Conservation (phyloP, 2,113 vertebrate species). For the Dromas ardeola region DNA sequence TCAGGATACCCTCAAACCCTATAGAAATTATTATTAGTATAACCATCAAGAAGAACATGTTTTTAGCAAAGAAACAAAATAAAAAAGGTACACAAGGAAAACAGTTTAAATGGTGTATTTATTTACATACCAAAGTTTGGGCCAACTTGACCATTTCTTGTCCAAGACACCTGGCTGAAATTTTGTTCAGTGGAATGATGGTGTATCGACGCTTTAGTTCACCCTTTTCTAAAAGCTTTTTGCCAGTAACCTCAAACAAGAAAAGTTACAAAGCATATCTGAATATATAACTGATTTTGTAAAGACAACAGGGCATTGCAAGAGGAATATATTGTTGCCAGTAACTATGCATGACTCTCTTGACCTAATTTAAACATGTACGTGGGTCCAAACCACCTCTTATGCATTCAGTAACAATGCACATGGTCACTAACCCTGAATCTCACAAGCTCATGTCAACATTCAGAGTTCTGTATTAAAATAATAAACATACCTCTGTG, state of each 20-base stretch:
- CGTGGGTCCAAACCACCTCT: neutral
- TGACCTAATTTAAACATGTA: neutral
- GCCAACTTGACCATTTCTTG: slow-evolving; percentile 76
- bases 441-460: fast-evolving
- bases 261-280: neutral
- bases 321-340: neutral
- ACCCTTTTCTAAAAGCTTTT: slow-evolving; percentile 91
- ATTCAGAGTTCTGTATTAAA: neutral
- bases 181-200: slow-evolving; percentile 95
- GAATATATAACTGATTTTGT: neutral
- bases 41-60: neutral
- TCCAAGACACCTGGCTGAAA: slow-evolving; percentile 83
- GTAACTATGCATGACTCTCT: neutral
- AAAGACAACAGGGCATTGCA: neutral
- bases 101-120: neutral
- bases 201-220: slow-evolving; percentile 89
- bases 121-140: slow-evolving; percentile 84
- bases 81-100: neutral
- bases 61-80: neutral
- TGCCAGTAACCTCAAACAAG: slow-evolving; percentile 86
- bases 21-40: neutral
- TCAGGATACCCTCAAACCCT: neutral
- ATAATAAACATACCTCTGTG: slow-evolving; percentile 83
- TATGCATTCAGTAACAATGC: neutral
- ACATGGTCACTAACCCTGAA: fast-evolving